Evolutionary conservation across 2,888 invertebrate genomes (phyloP).

Genomic region (Cerastis leucographa): DNA sequence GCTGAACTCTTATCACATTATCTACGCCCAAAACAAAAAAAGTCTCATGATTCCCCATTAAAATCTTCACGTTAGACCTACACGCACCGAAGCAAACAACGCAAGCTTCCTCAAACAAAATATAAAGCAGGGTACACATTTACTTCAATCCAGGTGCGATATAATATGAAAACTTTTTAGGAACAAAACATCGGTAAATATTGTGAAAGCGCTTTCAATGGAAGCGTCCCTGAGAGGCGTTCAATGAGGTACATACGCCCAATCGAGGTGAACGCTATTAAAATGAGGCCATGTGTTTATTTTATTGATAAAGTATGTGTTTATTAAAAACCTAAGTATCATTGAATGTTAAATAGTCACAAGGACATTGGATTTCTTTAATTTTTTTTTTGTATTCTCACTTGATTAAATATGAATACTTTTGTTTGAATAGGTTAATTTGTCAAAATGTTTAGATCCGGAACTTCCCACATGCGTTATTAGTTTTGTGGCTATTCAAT

Average conservation of each 20-base stretch:
- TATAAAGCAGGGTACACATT: constrained; percentile 51
- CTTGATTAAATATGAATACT: background rate
- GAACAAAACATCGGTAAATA: constrained; percentile 51
- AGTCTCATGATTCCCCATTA: background rate
- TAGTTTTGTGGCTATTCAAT: background rate
- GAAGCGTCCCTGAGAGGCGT: constrained; percentile 28
- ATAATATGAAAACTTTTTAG: constrained; percentile 47
- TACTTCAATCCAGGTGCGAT: constrained; percentile 33
- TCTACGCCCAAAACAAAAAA: background rate
- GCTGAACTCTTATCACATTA: background rate
- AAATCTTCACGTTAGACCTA: constrained; percentile 18
- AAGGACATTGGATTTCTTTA: background rate
- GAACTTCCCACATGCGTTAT: background rate
- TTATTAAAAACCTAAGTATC: background rate
- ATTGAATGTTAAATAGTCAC: background rate
- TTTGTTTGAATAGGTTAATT: background rate
- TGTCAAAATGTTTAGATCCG: background rate
- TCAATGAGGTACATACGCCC: constrained; percentile 24
- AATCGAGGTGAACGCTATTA: constrained; percentile 36
- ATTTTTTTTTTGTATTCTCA: background rate
- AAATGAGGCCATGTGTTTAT: constrained; percentile 23
- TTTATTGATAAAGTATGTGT: constrained; percentile 12
- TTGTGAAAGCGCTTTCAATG: constrained; percentile 47
- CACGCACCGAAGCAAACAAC: constrained; percentile 40
- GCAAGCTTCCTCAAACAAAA: constrained; percentile 32